Percentiles rank a stretch among this genome's conserved stretches.
These are phyloP conservation scores for Melieria omissa DNA, from an alignment of 2,888 invertebrate species.

Conservation along the genomic window DNA sequence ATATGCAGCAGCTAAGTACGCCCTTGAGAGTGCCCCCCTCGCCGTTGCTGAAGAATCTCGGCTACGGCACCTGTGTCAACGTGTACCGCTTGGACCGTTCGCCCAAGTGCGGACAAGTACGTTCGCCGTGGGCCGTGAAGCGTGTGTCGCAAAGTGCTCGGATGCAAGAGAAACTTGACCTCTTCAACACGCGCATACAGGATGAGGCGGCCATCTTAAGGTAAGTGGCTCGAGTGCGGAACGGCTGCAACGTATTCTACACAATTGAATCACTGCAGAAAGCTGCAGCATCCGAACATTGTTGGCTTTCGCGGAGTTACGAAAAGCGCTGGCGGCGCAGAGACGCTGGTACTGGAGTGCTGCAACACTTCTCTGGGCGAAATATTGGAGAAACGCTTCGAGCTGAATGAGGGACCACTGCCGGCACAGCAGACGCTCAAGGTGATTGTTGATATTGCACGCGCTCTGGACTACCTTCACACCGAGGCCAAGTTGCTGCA, in stretches of 20 bases:
- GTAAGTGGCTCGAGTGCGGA: slow-evolving; percentile 52
- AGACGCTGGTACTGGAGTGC: slow-evolving; percentile 83
- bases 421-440: slow-evolving; percentile 73
- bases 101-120: slow-evolving; percentile 73
- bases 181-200: slow-evolving; percentile 70
- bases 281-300: slow-evolving; percentile 82
- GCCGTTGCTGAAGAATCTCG: slow-evolving; percentile 77
- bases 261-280: slow-evolving; percentile 50
- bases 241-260: background rate
- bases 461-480: slow-evolving; percentile 82
- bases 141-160: slow-evolving; percentile 71
- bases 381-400: slow-evolving; percentile 76
- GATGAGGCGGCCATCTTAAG: slow-evolving; percentile 78
- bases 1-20: slow-evolving; percentile 53
- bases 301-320: slow-evolving; percentile 77
- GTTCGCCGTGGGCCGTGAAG: slow-evolving; percentile 91
- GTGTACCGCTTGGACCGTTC: slow-evolving; percentile 82
- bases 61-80: slow-evolving; percentile 82
- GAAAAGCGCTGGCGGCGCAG: slow-evolving; percentile 56
- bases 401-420: slow-evolving; percentile 72
- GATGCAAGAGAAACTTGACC: slow-evolving; percentile 42
- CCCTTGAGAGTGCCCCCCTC: slow-evolving; percentile 75
- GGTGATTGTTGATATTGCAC: slow-evolving; percentile 75
- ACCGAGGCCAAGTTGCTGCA: slow-evolving; percentile 77
- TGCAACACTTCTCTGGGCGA: slow-evolving; percentile 79